Evolutionary conservation across 2,113 vertebrate species (phyloP).

Genomic region (Lepidothrix coronata): DNA sequence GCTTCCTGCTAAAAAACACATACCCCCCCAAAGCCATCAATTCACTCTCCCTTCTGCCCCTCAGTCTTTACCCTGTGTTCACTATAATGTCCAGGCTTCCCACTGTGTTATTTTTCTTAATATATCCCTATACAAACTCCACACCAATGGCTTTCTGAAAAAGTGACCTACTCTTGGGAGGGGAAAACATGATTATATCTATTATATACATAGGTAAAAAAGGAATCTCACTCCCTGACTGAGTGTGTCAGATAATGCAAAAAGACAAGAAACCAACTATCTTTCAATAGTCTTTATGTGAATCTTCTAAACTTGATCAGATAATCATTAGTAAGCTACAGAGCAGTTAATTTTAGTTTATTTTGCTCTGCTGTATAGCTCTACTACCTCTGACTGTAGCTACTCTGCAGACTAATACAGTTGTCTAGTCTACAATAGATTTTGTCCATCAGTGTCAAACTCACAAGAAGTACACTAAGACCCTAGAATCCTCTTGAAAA

Average conservation of each 20-base stretch:
- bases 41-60: conserved; percentile 68
- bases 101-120: background rate
- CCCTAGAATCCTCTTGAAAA: background rate
- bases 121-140: background rate
- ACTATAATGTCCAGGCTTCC: background rate
- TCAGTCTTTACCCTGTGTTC: conserved; percentile 31
- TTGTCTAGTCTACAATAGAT: background rate
- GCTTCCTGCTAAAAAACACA: conserved; percentile 83
- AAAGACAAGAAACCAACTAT: background rate
- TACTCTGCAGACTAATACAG: background rate
- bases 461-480: background rate
- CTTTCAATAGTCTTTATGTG: background rate
- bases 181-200: background rate
- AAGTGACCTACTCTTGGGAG: background rate
- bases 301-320: background rate
- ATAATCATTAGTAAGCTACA: background rate
- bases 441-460: background rate
- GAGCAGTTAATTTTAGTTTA: background rate
- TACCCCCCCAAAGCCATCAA: conserved; percentile 70
- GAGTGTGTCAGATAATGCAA: background rate
- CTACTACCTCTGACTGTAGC: background rate
- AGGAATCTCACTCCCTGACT: background rate
- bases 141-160: background rate
- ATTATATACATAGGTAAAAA: background rate
- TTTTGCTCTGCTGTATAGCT: background rate